Conservation (phyloP, 2,888 invertebrate species). For the Zhuqinia jingwanae region DNA sequence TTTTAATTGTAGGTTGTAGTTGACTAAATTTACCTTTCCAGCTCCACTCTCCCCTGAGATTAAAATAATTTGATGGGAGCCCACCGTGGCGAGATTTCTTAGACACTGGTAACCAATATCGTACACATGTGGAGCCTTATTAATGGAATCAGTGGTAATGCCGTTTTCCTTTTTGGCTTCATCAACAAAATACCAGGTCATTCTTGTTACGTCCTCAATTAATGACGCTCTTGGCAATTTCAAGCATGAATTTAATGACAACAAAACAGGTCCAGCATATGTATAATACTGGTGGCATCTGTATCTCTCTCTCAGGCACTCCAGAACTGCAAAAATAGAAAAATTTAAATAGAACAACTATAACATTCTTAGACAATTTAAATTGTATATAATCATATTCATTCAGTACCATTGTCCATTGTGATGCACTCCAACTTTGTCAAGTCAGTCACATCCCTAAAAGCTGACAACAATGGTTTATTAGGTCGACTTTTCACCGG, state of each 20-base stretch:
- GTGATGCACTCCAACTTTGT: slow-evolving; percentile 75
- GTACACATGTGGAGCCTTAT: slow-evolving; percentile 74
- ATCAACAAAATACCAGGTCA: slow-evolving; percentile 51
- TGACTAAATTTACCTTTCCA: slow-evolving; percentile 67
- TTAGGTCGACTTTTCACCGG: slow-evolving; percentile 21
- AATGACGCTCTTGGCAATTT: slow-evolving; percentile 56
- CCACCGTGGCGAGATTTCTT: slow-evolving; percentile 68
- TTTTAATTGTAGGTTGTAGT: too few relatives aligned
- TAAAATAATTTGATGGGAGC: slow-evolving; percentile 76
- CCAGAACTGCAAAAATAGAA: slow-evolving; percentile 60
- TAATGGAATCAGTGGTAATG: not conserved
- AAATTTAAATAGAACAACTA: not conserved
- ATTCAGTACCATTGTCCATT: slow-evolving; percentile 74
- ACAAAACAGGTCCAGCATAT: slow-evolving; percentile 75
- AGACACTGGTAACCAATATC: slow-evolving; percentile 72
- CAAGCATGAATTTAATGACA: slow-evolving; percentile 76
- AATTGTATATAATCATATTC: not conserved
- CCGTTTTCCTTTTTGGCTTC: slow-evolving; percentile 39
- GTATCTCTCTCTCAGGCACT: slow-evolving; percentile 73
- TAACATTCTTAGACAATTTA: not conserved
- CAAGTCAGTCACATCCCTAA: slow-evolving; percentile 69
- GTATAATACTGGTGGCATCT: slow-evolving; percentile 68
- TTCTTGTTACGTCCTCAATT: slow-evolving; percentile 47
- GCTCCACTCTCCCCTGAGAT: slow-evolving; percentile 76
- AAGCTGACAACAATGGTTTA: slow-evolving; percentile 13